Evolutionary conservation across 2,888 invertebrate genomes (phyloP).

Genomic region (Cylloceria caligata): DNA sequence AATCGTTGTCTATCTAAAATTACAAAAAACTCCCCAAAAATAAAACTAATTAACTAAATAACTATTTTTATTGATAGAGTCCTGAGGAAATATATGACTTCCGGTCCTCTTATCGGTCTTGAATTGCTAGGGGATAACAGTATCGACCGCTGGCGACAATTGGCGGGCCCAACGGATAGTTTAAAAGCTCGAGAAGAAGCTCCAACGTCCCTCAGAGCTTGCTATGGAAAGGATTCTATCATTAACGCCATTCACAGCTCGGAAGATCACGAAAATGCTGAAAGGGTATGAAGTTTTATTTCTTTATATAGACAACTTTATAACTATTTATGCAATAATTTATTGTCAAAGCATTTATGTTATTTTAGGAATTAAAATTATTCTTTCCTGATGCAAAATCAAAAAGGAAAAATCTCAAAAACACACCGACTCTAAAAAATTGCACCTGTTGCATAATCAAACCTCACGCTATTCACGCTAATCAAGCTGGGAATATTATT

Average conservation of each 20-base stretch:
- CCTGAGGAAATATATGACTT: slow-evolving; percentile 88
- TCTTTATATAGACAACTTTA: too few relatives aligned
- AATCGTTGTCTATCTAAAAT: slow-evolving; percentile 6
- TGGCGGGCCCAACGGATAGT: slow-evolving; percentile 89
- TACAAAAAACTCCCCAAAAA: not conserved
- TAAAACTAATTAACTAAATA: slow-evolving; percentile 46
- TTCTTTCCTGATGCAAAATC: slow-evolving; percentile 87
- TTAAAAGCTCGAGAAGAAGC: slow-evolving; percentile 85
- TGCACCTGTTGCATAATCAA: slow-evolving; percentile 94
- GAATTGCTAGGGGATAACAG: slow-evolving; percentile 91
- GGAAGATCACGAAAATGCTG: slow-evolving; percentile 86
- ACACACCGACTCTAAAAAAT: slow-evolving; percentile 88
- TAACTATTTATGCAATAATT: not conserved
- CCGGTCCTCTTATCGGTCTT: slow-evolving; percentile 89
- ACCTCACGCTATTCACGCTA: slow-evolving; percentile 94
- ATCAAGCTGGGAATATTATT: slow-evolving; percentile 88
- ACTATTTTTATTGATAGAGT: slow-evolving; percentile 83
- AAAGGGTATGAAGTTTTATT: slow-evolving; percentile 83
- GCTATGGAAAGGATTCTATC: slow-evolving; percentile 89
- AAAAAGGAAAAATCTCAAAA: slow-evolving; percentile 83
- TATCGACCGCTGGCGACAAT: slow-evolving; percentile 86
- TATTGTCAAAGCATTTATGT: not conserved
- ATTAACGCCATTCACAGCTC: slow-evolving; percentile 91
- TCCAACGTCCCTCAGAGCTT: slow-evolving; percentile 88
- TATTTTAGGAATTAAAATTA: slow-evolving; percentile 86